Evolutionary conservation across 2,888 invertebrate species (phyloP), one percentile per base, ranked within the genome.

Genomic region (Dryadula phaetusa): DNA sequence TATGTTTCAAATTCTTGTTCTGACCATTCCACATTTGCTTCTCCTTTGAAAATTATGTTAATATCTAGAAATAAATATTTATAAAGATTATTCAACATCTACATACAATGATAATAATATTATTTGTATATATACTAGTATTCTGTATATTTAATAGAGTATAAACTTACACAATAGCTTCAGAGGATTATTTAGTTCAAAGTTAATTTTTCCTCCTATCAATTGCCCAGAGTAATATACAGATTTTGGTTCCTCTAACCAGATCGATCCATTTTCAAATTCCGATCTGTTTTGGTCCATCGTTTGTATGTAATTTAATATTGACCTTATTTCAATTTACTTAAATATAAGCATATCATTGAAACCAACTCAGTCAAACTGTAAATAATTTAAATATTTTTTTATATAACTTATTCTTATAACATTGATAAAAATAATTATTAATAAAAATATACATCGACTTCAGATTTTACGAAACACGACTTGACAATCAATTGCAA

Each of bases 171-270:
- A 84, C 66, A 78, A 73, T 72, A 82, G 79, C 12, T 72, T 72
- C 4, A 85, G 47, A 1, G 82, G 78, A 37, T 75, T 61, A 0
- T 76, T 77, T 22, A 87, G 70, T 61, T 78, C 75, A 73, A 88
- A 83, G 42, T 78, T 72, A 42, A 89, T 64, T 56, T 73, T 80
- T 12, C 89, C 89, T 1, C 76, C 71, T 20, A 89, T 54, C 2
- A 77, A 67, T 75, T 88, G 87, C 0, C 88, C 89, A 28, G 88
- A 75, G 74, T 88, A 89, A 75, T 81, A 89, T 1, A 83, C 76
- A 22, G 71, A 70, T 44, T 77, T 74, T 8, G 71, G 77, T 8
- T 82, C 78, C 44, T 86, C 79, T 16, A 88, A 72, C 40, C 71
- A 76, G 70, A 88, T 84, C 14, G 40, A 58, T 34, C 82, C 85